A percentile compares a stretch with the other conserved stretches of the same genome.
These are phyloP conservation scores for Aphidius ervi DNA, from an alignment of 1,140 invertebrate genomes.

Conservation along the genomic window DNA sequence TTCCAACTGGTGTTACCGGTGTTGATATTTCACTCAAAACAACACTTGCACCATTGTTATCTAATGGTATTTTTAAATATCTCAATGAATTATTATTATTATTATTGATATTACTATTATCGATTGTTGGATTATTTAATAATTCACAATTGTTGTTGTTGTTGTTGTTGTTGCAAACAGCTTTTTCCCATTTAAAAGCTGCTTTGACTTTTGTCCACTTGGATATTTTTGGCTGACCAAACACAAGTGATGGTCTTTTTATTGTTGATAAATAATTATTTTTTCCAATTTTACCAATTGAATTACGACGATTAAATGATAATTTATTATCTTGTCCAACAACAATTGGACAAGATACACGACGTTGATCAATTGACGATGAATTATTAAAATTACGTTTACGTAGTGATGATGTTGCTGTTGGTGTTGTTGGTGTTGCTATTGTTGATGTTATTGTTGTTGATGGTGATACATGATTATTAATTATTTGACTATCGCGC, in stretches of 20 bases:
- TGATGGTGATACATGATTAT: no score
- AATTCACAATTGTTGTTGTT: no score
- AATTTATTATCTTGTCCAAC: not conserved
- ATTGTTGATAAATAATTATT: not conserved
- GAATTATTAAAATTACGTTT: slow-evolving; percentile 44
- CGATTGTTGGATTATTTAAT: no score
- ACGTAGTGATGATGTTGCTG: slow-evolving; percentile 15
- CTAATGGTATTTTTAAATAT: slow-evolving; percentile 51
- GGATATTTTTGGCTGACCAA: slow-evolving; percentile 57
- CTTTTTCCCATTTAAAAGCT: slow-evolving; percentile 72
- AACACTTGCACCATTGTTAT: slow-evolving; percentile 15
- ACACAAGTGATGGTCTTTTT: slow-evolving; percentile 17
- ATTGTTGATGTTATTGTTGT: no score
- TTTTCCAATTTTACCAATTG: not conserved
- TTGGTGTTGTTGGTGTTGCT: not conserved
- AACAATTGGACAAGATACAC: slow-evolving; percentile 22
- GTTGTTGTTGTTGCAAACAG: slow-evolving; percentile 39
- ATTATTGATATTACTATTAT: slow-evolving; percentile 31
- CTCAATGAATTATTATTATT: slow-evolving; percentile 19
- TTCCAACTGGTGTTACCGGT: slow-evolving; percentile 41
- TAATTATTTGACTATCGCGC: no score
- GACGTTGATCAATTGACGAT: slow-evolving; percentile 37
- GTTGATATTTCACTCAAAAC: slow-evolving; percentile 35
- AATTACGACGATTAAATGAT: no score
- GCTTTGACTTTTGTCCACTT: slow-evolving; percentile 82